Conservation (phyloP, 2,888 invertebrate genomes). For the Teleiodes luculella region DNA sequence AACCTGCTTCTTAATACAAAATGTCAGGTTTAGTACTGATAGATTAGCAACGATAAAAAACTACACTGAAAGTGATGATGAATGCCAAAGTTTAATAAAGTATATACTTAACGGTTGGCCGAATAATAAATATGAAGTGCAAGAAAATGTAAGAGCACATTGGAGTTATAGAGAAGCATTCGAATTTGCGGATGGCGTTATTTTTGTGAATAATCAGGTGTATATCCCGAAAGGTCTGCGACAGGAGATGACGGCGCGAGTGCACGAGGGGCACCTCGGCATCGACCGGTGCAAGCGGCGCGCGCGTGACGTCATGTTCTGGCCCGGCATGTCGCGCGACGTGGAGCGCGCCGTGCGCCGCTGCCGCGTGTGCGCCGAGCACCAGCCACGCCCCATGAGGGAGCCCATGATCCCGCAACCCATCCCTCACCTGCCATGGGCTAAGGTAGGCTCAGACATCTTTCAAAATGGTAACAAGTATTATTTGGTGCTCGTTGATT, state of each 20-base stretch:
- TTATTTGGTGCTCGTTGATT: constrained; percentile 4
- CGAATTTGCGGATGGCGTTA: neutral
- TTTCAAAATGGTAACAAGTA: neutral
- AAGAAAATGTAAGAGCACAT: neutral
- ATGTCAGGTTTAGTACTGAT: neutral
- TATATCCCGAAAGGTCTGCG: neutral
- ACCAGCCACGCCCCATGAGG: constrained; percentile 15
- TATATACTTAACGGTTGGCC: constrained; percentile 30
- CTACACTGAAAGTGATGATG: neutral
- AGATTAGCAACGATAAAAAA: neutral
- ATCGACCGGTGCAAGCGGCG: too few relatives aligned
- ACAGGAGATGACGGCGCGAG: neutral
- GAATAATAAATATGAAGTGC: constrained; percentile 20
- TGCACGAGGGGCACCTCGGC: constrained; percentile 33
- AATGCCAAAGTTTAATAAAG: constrained; percentile 16
- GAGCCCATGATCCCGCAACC: neutral
- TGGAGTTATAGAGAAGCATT: constrained; percentile 17
- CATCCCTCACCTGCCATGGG: neutral
- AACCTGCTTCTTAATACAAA: neutral
- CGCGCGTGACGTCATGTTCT: constrained; percentile 33
- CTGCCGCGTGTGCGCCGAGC: constrained; percentile 23
- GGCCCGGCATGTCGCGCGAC: constrained; percentile 30
- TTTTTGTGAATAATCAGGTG: neutral
- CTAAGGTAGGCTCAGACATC: neutral
- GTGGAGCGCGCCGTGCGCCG: constrained; percentile 25